A percentile compares a stretch with the other conserved stretches of the same genome.
These are phyloP conservation scores for Zhengitettix transpicula DNA, from an alignment of 2,888 invertebrate species.

Conservation along the genomic window DNA sequence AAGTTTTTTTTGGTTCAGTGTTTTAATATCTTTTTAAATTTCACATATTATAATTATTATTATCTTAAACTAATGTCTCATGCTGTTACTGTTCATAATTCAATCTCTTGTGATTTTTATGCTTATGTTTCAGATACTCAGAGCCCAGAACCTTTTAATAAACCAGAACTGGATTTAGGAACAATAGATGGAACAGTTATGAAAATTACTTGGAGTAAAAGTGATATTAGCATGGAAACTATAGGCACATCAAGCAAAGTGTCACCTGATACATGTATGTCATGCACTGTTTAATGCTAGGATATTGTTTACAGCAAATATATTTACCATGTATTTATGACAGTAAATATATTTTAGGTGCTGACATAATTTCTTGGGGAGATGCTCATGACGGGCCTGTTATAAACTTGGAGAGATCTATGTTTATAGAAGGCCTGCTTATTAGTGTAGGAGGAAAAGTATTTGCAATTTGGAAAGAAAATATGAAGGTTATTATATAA, in stretches of 20 bases:
- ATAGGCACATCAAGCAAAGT: neutral
- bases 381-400: slow-evolving; percentile 57
- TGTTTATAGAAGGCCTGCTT: slow-evolving; percentile 40
- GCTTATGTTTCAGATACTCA: too few relatives aligned
- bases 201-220: slow-evolving; percentile 46
- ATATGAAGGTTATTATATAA: slow-evolving; percentile 26
- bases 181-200: slow-evolving; percentile 26
- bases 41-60: too few relatives aligned
- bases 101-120: too few relatives aligned
- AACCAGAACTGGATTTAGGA: slow-evolving; percentile 17
- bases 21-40: too few relatives aligned
- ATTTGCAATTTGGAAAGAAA: slow-evolving; percentile 58
- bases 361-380: slow-evolving; percentile 14
- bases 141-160: too few relatives aligned
- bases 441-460: slow-evolving; percentile 58
- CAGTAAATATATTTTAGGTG: neutral
- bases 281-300: too few relatives aligned
- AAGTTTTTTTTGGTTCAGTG: too few relatives aligned
- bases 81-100: too few relatives aligned
- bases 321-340: too few relatives aligned
- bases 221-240: slow-evolving; percentile 38
- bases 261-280: too few relatives aligned
- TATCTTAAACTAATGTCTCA: too few relatives aligned
- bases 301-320: too few relatives aligned
- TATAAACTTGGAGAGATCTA: slow-evolving; percentile 39